Conservation (phyloP, 2,113 vertebrate species). For the Anolis sagrei region DNA sequence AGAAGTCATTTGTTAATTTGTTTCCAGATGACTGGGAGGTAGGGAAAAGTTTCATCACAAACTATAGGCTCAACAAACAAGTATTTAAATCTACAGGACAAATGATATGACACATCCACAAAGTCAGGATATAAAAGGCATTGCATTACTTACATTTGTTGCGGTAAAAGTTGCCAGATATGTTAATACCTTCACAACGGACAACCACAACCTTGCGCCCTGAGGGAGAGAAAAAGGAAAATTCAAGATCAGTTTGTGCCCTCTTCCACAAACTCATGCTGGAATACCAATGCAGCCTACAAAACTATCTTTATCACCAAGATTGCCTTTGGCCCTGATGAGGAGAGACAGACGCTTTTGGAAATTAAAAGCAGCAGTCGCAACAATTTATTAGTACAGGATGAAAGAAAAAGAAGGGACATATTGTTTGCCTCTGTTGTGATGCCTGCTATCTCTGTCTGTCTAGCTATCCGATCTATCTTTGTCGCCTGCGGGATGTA, state of each 20-base stretch:
- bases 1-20: background rate
- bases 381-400: no score
- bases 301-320: no score
- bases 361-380: no score
- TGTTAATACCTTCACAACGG: slow-evolving; percentile 92
- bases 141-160: slow-evolving; percentile 85
- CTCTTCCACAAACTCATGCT: no score
- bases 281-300: background rate
- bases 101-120: background rate
- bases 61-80: background rate
- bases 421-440: no score
- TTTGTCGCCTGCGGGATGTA: no score
- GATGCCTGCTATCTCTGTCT: no score
- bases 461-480: no score
- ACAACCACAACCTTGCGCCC: slow-evolving; percentile 92
- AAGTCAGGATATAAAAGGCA: background rate
- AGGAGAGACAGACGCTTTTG: no score
- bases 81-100: background rate
- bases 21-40: background rate
- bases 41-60: background rate
- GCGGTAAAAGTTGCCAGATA: slow-evolving; percentile 93
- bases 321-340: no score
- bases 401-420: no score
- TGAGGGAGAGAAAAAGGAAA: slow-evolving; percentile 40
- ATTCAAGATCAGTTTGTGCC: background rate